Conservation (phyloP, 92 coral and sea anemone genomes). For the Palythoa grandis region DNA sequence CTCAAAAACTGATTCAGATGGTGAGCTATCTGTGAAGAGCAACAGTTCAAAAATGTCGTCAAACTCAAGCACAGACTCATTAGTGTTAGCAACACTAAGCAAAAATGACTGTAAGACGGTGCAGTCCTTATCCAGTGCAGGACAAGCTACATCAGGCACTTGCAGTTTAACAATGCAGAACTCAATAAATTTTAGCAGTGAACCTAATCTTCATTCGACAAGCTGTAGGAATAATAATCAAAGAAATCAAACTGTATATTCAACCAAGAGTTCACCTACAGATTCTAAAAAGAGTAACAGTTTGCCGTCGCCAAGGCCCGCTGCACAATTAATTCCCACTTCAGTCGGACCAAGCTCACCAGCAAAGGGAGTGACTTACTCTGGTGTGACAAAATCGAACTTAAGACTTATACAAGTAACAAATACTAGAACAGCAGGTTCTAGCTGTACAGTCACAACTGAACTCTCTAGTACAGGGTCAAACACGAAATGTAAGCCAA, state of each 20-base stretch:
- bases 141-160: slow-evolving; percentile 12
- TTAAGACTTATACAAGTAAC: slow-evolving; percentile 10
- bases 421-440: slow-evolving; percentile 16
- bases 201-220: slow-evolving; percentile 27
- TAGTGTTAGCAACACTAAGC: slow-evolving; percentile 1
- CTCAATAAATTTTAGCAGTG: slow-evolving; percentile 26
- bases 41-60: neutral
- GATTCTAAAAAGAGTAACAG: slow-evolving; percentile 28
- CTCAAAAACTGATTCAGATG: slow-evolving; percentile 10
- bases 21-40: neutral
- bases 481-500: neutral
- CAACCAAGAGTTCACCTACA: neutral
- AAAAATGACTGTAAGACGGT: slow-evolving; percentile 16
- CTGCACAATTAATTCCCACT: neutral
- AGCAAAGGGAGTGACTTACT: slow-evolving; percentile 46
- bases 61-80: slow-evolving; percentile 9
- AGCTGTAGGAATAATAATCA: neutral
- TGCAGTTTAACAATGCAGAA: slow-evolving; percentile 18
- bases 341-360: slow-evolving; percentile 15
- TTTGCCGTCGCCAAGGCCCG: slow-evolving; percentile 20
- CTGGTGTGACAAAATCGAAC: slow-evolving; percentile 60
- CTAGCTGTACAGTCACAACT: neutral
- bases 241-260: slow-evolving; percentile 1
- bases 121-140: slow-evolving; percentile 15
- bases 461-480: slow-evolving; percentile 2